Base-by-base conservation (phyloP, 2,113 vertebrate genomes). In the Lophius piscatorius region DNA sequence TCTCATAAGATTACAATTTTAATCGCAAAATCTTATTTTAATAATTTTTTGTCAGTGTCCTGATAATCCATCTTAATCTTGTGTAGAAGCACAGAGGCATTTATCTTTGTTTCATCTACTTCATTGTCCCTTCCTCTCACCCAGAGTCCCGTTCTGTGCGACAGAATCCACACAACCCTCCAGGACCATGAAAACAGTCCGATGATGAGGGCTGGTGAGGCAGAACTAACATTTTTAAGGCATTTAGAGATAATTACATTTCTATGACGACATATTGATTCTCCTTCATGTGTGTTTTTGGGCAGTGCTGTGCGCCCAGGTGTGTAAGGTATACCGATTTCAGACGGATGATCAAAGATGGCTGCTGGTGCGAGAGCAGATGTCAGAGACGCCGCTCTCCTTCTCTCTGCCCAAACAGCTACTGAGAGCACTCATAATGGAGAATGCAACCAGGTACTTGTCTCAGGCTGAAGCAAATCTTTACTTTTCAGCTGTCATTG, bases 361-460 rank as follows among this genome's bases (percentile, higher is more conserved):
- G 83, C 74, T 89, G 76, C 74, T 87, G 71, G 83, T 89, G 9
- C 49, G 72, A 20, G 87, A 89, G 0, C 78, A 85, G 78, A 74
- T 89, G 87, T 82, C 74, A 0, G 87, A 89, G 52, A 82, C 81
- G 35, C 80, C 82, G 14, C 76, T 89, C 1, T 82, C 83, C 2
- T 85, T 86, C 72, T 75, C 64, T 1, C 9, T 89, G 7, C 87
- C 87, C 39, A 78, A 31, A 57, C 83, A 81, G 51, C 76, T 89
- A 0, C 85, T 89, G 69, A 76, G 21, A 11, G 4, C 3, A 47
- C 80, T 87, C 61, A 72, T 71, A 22, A 35, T 13, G 0, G 40
- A 83, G 8, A 63, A 75, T 44, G 6, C 21, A 0, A 89, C 33
- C 92, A 94, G 49, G 90, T 84, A 6, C 2, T 28, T 47, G 50